Conservation (phyloP, 2,888 invertebrate species). For the Orthosia incerta region DNA sequence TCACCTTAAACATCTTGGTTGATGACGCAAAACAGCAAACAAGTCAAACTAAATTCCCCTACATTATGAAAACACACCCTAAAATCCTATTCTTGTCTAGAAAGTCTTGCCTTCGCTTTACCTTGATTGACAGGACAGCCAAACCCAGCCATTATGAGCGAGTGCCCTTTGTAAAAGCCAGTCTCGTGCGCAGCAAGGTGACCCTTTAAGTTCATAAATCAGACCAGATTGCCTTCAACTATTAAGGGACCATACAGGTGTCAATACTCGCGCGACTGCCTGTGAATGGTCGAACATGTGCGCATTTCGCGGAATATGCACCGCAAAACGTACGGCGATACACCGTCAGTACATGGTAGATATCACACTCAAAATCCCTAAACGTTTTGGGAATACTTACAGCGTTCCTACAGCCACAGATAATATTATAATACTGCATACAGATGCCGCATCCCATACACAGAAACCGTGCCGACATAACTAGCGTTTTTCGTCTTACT, state of each 20-base stretch:
- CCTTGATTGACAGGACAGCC: conserved; percentile 58
- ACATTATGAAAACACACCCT: conserved; percentile 6
- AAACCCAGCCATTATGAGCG: conserved; percentile 45
- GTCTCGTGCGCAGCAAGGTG: conserved; percentile 51
- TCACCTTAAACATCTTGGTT: no score
- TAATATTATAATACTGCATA: no score
- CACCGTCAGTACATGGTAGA: no score
- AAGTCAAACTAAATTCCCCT: neutral
- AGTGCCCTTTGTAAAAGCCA: conserved; percentile 44
- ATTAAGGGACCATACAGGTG: neutral
- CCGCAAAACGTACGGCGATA: no score
- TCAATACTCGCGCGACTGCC: neutral
- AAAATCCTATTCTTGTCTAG: conserved; percentile 16
- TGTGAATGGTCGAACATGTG: no score
- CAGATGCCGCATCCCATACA: no score
- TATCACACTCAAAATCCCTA: no score
- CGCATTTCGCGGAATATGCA: no score
- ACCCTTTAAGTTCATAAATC: conserved; percentile 62
- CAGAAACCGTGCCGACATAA: no score
- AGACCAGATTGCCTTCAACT: conserved; percentile 41
- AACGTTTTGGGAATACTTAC: no score
- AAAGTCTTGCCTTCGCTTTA: conserved; percentile 20
- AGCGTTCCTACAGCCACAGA: no score
- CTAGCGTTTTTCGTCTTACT: no score
- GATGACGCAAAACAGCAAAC: neutral